Conservation (phyloP, 2,888 invertebrate species). For the Dryadula phaetusa region DNA sequence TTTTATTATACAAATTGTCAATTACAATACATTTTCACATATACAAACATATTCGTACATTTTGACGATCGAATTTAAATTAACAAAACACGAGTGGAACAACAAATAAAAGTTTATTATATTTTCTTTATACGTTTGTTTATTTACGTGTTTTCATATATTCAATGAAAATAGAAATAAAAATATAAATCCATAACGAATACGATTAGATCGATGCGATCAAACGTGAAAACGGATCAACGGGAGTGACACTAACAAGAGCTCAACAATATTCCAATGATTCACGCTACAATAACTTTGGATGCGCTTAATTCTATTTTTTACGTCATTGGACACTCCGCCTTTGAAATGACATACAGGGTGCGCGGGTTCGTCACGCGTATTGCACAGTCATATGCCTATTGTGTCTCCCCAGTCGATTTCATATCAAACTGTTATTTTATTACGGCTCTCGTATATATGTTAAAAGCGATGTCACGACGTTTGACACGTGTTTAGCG, state of each 20-base stretch:
- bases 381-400: constrained; percentile 59
- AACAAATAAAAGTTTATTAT: background rate
- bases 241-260: constrained; percentile 56
- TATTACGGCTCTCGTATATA: constrained; percentile 71
- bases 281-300: constrained; percentile 66
- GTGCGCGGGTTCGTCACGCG: constrained; percentile 72
- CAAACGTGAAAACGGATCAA: constrained; percentile 48
- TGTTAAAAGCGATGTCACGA: constrained; percentile 71
- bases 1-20: background rate
- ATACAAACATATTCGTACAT: background rate
- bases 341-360: constrained; percentile 61
- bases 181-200: constrained; percentile 43
- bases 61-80: background rate
- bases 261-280: constrained; percentile 71
- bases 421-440: constrained; percentile 73
- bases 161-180: constrained; percentile 28
- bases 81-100: background rate
- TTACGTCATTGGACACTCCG: constrained; percentile 65
- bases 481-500: constrained; percentile 81
- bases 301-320: constrained; percentile 73
- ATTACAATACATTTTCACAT: constrained; percentile 7
- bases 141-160: background rate
- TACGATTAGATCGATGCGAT: constrained; percentile 46
- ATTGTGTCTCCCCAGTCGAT: constrained; percentile 61
- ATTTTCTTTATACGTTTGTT: background rate